Conservation (phyloP, 2,113 vertebrate species). For the Prunella fulvescens region DNA sequence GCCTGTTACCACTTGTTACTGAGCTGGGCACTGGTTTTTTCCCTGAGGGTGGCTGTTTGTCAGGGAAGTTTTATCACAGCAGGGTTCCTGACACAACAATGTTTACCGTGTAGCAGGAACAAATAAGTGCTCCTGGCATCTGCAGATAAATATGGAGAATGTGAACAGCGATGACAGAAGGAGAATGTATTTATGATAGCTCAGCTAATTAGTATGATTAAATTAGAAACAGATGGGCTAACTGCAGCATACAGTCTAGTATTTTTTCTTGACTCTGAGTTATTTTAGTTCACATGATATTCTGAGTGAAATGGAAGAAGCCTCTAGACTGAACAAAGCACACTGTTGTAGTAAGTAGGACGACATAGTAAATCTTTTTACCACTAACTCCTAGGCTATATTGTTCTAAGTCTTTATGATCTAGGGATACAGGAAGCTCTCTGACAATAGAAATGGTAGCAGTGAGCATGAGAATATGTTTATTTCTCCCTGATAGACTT, state of each 20-base stretch:
- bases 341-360: background rate
- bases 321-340: background rate
- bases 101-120: background rate
- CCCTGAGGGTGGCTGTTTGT: background rate
- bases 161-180: slow-evolving; percentile 12
- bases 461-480: background rate
- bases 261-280: background rate
- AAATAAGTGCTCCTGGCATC: slow-evolving; percentile 25
- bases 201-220: slow-evolving; percentile 27
- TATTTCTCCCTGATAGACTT: background rate
- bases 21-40: background rate
- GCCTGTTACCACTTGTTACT: background rate
- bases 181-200: slow-evolving; percentile 32
- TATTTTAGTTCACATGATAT: background rate
- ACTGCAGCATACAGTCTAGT: background rate
- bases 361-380: background rate
- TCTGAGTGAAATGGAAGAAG: background rate
- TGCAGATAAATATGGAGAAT: slow-evolving; percentile 32
- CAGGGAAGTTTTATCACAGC: background rate
- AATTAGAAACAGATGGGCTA: slow-evolving; percentile 21
- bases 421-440: background rate
- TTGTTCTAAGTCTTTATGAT: background rate
- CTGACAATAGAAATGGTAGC: background rate
- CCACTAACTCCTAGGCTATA: background rate
- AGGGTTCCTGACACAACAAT: background rate